Evolutionary conservation across 2,888 invertebrate genomes (phyloP).

Genomic region (Colletes collaris): DNA sequence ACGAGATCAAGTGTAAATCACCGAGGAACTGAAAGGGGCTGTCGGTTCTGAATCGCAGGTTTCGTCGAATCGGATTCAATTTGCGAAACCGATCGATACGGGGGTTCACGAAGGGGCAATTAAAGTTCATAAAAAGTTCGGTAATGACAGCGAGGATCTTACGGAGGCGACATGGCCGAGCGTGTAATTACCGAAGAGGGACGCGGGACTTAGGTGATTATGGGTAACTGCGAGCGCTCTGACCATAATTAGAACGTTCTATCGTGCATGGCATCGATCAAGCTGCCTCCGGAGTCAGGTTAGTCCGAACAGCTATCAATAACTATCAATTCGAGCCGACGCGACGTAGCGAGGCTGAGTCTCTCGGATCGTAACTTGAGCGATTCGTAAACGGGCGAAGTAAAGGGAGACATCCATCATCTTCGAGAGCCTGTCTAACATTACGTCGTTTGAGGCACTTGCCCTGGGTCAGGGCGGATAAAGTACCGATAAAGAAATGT

Average conservation of each 20-base stretch:
- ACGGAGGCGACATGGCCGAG: conserved; percentile 49
- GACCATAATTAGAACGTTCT: conserved; percentile 76
- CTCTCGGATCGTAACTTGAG: conserved; percentile 61
- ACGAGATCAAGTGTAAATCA: no score
- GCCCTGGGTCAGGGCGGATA: conserved; percentile 67
- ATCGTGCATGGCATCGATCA: conserved; percentile 77
- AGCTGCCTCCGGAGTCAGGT: conserved; percentile 71
- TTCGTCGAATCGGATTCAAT: conserved; percentile 21
- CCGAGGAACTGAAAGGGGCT: no score
- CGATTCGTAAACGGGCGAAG: conserved; percentile 66
- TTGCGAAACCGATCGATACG: conserved; percentile 1
- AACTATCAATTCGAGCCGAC: conserved; percentile 72
- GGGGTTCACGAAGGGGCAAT: background rate
- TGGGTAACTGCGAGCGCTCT: conserved; percentile 73
- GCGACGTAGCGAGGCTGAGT: conserved; percentile 48
- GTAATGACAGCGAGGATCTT: conserved; percentile 18
- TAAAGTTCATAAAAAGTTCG: conserved; percentile 1
- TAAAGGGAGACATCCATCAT: conserved; percentile 72
- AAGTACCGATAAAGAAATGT: conserved; percentile 69
- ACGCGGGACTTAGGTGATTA: conserved; percentile 67
- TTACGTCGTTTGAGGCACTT: conserved; percentile 65
- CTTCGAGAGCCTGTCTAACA: conserved; percentile 70
- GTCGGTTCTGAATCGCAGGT: no score
- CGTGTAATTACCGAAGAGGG: conserved; percentile 61
- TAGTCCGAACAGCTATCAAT: conserved; percentile 73